A percentile compares a stretch with the other conserved stretches of the same genome.
Conservation (phyloP, 2,888 invertebrate genomes). For the Camptogramma bilineatum region DNA sequence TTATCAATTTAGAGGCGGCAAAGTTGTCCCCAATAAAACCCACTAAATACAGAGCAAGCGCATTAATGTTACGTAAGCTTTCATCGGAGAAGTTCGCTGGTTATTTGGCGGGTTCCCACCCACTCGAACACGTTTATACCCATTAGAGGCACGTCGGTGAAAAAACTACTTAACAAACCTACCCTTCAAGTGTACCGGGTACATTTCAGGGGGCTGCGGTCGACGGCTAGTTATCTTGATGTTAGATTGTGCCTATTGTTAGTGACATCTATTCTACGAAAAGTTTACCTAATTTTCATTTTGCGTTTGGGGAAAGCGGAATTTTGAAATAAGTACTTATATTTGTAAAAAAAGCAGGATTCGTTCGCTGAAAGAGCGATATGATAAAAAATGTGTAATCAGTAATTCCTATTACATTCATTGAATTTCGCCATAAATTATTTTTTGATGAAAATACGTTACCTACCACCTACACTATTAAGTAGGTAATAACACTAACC, state of each 20-base stretch:
- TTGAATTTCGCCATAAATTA: no score
- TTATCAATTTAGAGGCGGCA: slow-evolving; percentile 36
- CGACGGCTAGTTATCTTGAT: slow-evolving; percentile 21
- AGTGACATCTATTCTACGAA: slow-evolving; percentile 27
- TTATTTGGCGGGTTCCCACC: slow-evolving; percentile 57
- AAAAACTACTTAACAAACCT: slow-evolving; percentile 26
- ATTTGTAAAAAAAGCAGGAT: no score
- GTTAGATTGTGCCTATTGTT: slow-evolving; percentile 17
- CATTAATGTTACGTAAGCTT: slow-evolving; percentile 64
- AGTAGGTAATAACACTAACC: no score
- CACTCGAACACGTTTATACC: slow-evolving; percentile 62
- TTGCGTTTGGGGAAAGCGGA: no score
- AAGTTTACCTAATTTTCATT: slow-evolving; percentile 7
- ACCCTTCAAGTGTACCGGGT: neutral
- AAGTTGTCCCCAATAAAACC: slow-evolving; percentile 58
- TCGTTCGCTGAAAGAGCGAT: no score
- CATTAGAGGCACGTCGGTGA: slow-evolving; percentile 46
- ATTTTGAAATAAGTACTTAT: no score
- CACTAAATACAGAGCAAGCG: slow-evolving; percentile 46
- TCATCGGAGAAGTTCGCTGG: slow-evolving; percentile 63
- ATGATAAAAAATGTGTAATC: no score
- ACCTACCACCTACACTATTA: no score
- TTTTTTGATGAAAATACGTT: no score
- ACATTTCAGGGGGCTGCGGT: slow-evolving; percentile 22
- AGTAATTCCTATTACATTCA: no score